Conservation (phyloP, 2,797 vertebrate genomes). For the Pangasius larnaudii region DNA sequence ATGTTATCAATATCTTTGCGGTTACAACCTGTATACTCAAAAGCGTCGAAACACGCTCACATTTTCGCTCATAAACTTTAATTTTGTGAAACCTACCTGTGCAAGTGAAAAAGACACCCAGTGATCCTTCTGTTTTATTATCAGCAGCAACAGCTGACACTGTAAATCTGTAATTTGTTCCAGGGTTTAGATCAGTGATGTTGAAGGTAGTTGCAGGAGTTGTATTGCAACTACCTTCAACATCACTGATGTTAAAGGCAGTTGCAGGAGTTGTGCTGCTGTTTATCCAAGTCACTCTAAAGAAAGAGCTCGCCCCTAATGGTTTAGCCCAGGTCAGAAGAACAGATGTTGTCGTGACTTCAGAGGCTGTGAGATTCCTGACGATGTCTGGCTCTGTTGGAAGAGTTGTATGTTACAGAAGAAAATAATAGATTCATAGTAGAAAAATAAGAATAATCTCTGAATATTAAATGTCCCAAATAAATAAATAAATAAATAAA, state of each 20-base stretch:
- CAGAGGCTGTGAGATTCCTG: not conserved
- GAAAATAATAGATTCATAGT: not conserved
- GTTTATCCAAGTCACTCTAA: not conserved
- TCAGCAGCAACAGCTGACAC: slow-evolving; percentile 23
- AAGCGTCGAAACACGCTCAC: not conserved
- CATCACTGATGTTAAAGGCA: not conserved
- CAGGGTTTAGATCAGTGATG: not conserved
- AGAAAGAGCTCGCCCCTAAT: not conserved
- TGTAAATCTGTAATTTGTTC: slow-evolving; percentile 25
- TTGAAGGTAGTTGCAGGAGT: not conserved
- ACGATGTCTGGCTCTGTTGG: slow-evolving; percentile 1
- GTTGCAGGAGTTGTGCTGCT: not conserved
- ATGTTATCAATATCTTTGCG: not conserved
- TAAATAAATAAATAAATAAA: not conserved
- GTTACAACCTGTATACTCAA: not conserved
- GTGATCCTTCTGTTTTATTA: slow-evolving; percentile 23
- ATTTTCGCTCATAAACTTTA: not conserved
- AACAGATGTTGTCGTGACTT: not conserved
- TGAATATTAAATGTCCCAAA: not conserved
- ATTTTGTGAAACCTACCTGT: slow-evolving; percentile 6
- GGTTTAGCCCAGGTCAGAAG: not conserved
- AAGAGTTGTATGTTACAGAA: not conserved
- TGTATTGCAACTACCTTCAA: too few species aligned
- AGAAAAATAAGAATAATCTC: not conserved
- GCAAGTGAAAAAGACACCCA: not conserved